Evolutionary conservation across 1,140 invertebrate species (phyloP).

Genomic region (Leucophenga varia): DNA sequence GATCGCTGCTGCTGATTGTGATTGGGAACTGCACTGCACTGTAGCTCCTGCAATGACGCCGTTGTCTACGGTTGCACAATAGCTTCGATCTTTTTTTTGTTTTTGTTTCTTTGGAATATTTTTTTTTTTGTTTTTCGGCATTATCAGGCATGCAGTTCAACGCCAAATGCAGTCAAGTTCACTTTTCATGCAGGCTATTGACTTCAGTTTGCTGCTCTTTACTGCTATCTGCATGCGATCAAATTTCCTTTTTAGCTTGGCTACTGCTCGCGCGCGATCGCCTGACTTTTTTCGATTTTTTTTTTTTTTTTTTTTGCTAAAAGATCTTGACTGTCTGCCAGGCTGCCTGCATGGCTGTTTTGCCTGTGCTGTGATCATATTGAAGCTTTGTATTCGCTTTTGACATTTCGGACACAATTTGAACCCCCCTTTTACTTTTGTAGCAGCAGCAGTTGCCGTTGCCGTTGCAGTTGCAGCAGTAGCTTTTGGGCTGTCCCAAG

Average conservation of each 20-base stretch:
- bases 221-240: constrained; percentile 48
- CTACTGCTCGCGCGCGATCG: too few species aligned
- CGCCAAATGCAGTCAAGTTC: constrained; percentile 42
- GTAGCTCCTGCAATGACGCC: constrained; percentile 14
- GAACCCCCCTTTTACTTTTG: constrained; percentile 47
- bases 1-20: neutral
- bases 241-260: constrained; percentile 40
- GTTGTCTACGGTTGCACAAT: constrained; percentile 23
- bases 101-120: neutral
- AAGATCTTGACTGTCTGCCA: neutral
- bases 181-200: constrained; percentile 51
- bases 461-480: too few species aligned
- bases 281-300: too few species aligned
- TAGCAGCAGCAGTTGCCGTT: too few species aligned
- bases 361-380: constrained; percentile 32
- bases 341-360: neutral
- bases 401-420: constrained; percentile 54
- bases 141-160: constrained; percentile 2
- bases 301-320: too few species aligned
- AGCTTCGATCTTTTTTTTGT: neutral
- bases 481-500: too few species aligned
- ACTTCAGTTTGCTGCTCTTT: constrained; percentile 27
- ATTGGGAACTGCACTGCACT: constrained; percentile 2
- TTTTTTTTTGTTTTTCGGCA: constrained; percentile 10
- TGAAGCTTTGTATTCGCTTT: constrained; percentile 34